Conservation (phyloP, 2,113 vertebrate genomes). For the Prolemur simus region DNA sequence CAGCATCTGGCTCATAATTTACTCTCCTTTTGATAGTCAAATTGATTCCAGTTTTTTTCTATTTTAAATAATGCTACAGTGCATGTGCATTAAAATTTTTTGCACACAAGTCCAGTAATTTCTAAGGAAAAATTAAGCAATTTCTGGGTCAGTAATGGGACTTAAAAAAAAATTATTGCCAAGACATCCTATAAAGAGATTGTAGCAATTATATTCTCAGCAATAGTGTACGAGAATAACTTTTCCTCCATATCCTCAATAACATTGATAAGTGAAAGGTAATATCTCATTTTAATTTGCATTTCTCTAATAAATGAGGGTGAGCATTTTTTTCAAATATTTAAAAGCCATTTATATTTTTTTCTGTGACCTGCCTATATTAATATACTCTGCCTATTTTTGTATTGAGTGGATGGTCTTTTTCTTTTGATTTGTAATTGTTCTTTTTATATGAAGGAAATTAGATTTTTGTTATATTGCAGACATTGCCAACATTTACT, state of each 20-base stretch:
- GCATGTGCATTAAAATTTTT: not conserved
- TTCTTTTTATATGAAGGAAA: not conserved
- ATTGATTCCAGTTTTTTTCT: not conserved
- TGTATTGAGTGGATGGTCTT: not conserved
- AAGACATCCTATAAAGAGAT: not conserved
- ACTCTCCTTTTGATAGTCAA: not conserved
- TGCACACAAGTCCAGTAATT: not conserved
- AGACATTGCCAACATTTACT: not conserved
- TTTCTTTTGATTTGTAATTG: not conserved
- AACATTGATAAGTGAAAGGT: not conserved
- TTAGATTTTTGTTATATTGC: not conserved
- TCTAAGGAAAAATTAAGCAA: not conserved
- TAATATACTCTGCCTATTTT: not conserved
- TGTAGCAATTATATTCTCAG: not conserved
- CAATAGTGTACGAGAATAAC: not conserved
- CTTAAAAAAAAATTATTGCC: not conserved
- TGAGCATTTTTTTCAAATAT: not conserved
- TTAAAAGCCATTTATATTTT: not conserved
- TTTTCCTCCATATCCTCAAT: not conserved
- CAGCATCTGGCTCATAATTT: not conserved
- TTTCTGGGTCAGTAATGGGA: not conserved
- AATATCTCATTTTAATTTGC: not conserved
- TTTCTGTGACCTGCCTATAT: not conserved
- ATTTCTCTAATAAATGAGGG: not conserved
- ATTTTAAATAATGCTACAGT: not conserved